A percentile compares a stretch with the other conserved stretches of the same genome.
phyloP scores from a whole-genome alignment of 2,113 vertebrate genomes.

The Misgurnus mizolepis region DNA sequence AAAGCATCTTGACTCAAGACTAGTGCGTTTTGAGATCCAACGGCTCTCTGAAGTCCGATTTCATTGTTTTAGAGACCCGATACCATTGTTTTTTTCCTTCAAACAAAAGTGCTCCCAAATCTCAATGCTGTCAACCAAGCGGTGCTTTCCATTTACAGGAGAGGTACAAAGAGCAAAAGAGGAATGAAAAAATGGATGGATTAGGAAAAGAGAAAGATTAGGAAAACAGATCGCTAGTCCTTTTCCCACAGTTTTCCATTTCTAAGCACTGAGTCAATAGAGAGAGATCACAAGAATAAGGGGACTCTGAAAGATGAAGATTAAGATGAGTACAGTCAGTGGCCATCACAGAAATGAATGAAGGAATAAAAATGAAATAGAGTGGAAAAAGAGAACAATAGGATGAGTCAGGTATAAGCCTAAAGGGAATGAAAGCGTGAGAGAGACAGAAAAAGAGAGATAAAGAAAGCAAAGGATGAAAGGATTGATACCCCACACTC shows the following conservation, averaged over 20 bases:
- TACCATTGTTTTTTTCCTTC: conserved; percentile 13
- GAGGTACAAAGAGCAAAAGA: conserved; percentile 31
- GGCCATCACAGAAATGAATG: conserved; percentile 42
- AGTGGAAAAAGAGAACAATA: conserved; percentile 11
- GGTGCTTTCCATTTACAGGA: conserved; percentile 31
- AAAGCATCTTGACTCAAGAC: neutral
- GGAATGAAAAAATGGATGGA: conserved; percentile 50
- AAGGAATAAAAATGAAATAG: conserved; percentile 29
- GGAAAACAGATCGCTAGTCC: conserved; percentile 62
- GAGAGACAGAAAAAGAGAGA: conserved; percentile 49
- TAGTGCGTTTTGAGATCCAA: conserved; percentile 14
- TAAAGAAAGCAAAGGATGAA: conserved; percentile 28
- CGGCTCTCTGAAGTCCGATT: neutral
- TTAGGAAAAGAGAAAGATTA: conserved; percentile 66
- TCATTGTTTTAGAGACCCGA: conserved; percentile 5
- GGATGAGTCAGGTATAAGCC: conserved; percentile 54
- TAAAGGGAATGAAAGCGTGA: conserved; percentile 47
- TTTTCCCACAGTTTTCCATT: conserved; percentile 64
- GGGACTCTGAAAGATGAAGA: conserved; percentile 43
- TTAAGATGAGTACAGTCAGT: conserved; percentile 57
- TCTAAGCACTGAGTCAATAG: conserved; percentile 59
- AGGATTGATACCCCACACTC: conserved; percentile 60
- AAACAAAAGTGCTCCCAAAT: conserved; percentile 41
- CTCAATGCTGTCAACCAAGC: conserved; percentile 31
- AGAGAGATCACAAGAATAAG: conserved; percentile 30